phyloP scores from a whole-genome alignment of 2,888 invertebrate species.

The Pilophorus perplexus region DNA sequence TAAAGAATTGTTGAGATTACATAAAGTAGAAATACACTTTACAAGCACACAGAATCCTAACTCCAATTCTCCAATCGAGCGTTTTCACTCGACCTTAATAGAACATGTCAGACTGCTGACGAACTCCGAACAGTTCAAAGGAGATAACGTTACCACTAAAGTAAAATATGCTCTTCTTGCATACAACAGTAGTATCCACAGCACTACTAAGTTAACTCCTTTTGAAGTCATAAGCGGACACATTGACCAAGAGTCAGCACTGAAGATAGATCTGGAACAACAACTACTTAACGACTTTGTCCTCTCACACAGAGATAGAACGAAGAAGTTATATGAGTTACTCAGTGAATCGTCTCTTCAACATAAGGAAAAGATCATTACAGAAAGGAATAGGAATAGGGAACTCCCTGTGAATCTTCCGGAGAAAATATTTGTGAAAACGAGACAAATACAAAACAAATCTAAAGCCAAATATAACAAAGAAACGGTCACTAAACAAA shows the following conservation, averaged over 20 bases:
- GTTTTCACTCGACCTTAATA: constrained; percentile 35
- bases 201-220: constrained; percentile 4
- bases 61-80: constrained; percentile 26
- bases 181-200: constrained; percentile 22
- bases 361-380: not conserved
- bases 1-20: constrained; percentile 31
- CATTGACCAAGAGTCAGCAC: constrained; percentile 5
- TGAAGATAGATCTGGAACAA: not conserved
- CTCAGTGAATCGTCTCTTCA: too few relatives aligned
- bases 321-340: too few relatives aligned
- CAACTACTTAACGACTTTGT: not conserved
- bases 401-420: constrained; percentile 1
- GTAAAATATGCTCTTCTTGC: not conserved
- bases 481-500: not conserved
- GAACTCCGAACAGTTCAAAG: constrained; percentile 13
- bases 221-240: constrained; percentile 29
- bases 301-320: not conserved
- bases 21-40: constrained; percentile 36
- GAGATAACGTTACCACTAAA: not conserved
- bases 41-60: constrained; percentile 28
- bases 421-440: not conserved
- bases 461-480: too few relatives aligned
- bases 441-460: not conserved
- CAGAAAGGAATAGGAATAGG: not conserved
- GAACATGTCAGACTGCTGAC: constrained; percentile 34